Percentiles rank a stretch among this genome's conserved stretches.
Evolutionary conservation across 2,888 invertebrate species (phyloP).

Genomic region (Pseudoips prasinana): DNA sequence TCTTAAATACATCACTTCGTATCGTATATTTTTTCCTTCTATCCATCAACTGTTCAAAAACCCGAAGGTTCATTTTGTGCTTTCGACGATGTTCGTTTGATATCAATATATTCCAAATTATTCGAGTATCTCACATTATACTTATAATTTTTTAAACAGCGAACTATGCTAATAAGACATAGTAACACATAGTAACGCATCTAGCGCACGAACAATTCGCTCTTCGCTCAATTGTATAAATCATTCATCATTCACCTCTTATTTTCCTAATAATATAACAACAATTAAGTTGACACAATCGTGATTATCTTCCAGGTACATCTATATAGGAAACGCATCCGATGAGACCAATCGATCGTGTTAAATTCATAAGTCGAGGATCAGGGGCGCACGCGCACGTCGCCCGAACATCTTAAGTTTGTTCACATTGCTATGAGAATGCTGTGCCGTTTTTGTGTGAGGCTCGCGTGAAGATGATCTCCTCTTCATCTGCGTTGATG

Average conservation of each 20-base stretch:
- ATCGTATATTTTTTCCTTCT: too few relatives aligned
- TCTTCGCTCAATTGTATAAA: too few relatives aligned
- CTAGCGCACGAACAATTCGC: too few relatives aligned
- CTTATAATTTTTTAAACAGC: too few relatives aligned
- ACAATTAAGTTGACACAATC: conserved; percentile 26
- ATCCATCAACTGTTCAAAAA: too few relatives aligned
- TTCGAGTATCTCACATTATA: too few relatives aligned
- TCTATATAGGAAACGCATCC: conserved; percentile 20
- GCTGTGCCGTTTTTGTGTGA: conserved; percentile 56
- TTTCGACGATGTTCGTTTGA: too few relatives aligned
- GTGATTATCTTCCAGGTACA: conserved; percentile 16
- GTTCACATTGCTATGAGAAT: conserved; percentile 62
- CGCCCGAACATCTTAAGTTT: neutral
- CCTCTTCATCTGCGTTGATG: conserved; percentile 73
- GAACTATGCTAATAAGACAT: too few relatives aligned
- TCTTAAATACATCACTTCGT: conserved; percentile 15
- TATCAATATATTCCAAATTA: too few relatives aligned
- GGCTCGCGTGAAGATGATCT: conserved; percentile 67
- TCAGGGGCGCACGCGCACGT: neutral
- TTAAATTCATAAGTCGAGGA: conserved; percentile 30
- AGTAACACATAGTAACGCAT: too few relatives aligned
- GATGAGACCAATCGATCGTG: conserved; percentile 23
- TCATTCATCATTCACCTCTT: too few relatives aligned
- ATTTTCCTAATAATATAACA: conserved; percentile 1
- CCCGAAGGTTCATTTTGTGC: too few relatives aligned